These are phyloP conservation scores for Onthophagus taurus DNA, from an alignment of 1,140 invertebrate genomes.

Conservation along the genomic window DNA sequence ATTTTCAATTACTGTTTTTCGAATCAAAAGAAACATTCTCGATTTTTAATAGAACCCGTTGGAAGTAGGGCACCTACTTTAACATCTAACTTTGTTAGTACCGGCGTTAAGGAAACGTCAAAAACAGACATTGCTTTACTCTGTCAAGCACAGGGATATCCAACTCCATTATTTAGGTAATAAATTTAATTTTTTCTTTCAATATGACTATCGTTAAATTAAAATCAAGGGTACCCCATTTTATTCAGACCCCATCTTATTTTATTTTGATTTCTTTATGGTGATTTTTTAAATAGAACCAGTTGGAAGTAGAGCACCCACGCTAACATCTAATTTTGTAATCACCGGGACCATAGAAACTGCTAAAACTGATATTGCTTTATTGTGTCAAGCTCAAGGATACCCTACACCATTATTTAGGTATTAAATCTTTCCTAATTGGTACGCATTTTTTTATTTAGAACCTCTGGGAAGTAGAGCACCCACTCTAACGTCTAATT, in stretches of 20 bases:
- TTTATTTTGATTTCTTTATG: slow-evolving; percentile 5
- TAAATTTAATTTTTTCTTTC: slow-evolving; percentile 27
- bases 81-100: slow-evolving; percentile 34
- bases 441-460: slow-evolving; percentile 37
- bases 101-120: slow-evolving; percentile 21
- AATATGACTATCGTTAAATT: slow-evolving; percentile 36
- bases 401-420: slow-evolving; percentile 44
- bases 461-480: slow-evolving; percentile 63
- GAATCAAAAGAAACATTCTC: no score
- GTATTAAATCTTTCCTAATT: no score
- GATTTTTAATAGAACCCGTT: slow-evolving; percentile 23
- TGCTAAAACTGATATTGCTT: slow-evolving; percentile 39
- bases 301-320: slow-evolving; percentile 57
- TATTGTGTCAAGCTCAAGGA: slow-evolving; percentile 56
- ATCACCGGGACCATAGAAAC: slow-evolving; percentile 45
- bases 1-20: slow-evolving; percentile 1
- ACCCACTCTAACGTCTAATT: slow-evolving; percentile 54
- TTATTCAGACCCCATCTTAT: no score
- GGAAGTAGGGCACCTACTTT: slow-evolving; percentile 46
- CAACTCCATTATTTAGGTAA: slow-evolving; percentile 62
- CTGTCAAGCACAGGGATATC: slow-evolving; percentile 68
- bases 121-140: slow-evolving; percentile 47
- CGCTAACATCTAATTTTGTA: slow-evolving; percentile 52
- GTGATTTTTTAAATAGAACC: slow-evolving; percentile 50
- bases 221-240: slow-evolving; percentile 62